Evolutionary conservation across 2,113 vertebrate genomes (phyloP).

Genomic region (Corythaeola cristata): DNA sequence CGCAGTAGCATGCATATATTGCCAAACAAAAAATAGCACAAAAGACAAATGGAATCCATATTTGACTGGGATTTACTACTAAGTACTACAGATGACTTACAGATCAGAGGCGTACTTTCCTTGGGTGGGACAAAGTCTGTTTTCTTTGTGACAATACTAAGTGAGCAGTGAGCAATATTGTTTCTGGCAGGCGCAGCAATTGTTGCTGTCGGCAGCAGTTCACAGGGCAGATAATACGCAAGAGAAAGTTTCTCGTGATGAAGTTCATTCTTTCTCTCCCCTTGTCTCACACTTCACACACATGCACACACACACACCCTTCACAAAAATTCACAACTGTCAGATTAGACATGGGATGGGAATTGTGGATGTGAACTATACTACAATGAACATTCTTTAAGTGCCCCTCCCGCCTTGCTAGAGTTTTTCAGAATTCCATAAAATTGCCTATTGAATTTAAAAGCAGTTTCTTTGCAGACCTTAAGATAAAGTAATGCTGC

Average conservation of each 20-base stretch:
- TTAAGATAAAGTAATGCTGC: not conserved
- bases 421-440: not conserved
- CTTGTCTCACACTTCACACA: not conserved
- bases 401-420: not conserved
- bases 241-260: not conserved
- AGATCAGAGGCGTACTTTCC: not conserved
- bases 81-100: not conserved
- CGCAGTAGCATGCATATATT: not conserved
- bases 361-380: not conserved
- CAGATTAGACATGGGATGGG: not conserved
- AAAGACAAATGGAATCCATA: not conserved
- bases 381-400: not conserved
- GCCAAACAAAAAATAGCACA: not conserved
- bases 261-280: not conserved
- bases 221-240: not conserved
- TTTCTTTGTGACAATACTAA: not conserved
- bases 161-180: not conserved
- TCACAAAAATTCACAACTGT: not conserved
- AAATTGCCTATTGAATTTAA: not conserved
- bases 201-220: not conserved
- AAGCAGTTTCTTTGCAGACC: not conserved
- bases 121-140: not conserved
- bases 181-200: not conserved
- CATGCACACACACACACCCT: not conserved
- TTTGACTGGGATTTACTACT: not conserved